phyloP scores from a whole-genome alignment of 2,113 vertebrate genomes.

The Lepus americanus region DNA sequence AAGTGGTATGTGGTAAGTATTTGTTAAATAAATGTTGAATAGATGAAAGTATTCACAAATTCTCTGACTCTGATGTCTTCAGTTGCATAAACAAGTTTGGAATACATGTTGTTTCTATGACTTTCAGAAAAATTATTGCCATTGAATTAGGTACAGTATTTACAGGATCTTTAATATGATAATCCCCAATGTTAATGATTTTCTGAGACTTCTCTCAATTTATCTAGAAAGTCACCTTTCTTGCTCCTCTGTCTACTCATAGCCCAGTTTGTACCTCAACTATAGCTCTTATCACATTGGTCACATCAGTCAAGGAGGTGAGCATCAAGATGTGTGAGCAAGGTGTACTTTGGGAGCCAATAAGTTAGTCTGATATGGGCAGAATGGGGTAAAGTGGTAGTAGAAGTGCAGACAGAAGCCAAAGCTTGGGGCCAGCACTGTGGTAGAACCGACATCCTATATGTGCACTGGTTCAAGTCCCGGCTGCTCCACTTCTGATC shows the following conservation, averaged over 20 bases:
- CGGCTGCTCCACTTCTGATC: no score
- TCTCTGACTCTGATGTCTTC: not conserved
- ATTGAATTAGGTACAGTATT: conserved; percentile 5
- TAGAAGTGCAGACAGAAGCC: not conserved
- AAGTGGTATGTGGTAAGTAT: conserved; percentile 7
- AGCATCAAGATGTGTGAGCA: not conserved
- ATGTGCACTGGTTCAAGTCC: no score
- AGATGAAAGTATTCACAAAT: not conserved
- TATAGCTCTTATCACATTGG: not conserved
- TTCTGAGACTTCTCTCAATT: not conserved
- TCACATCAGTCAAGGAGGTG: not conserved
- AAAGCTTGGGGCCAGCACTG: no score
- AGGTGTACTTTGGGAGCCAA: not conserved
- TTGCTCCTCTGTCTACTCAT: not conserved
- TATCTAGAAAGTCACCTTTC: not conserved
- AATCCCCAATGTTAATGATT: not conserved
- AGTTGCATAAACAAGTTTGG: not conserved
- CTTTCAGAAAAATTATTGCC: conserved; percentile 14
- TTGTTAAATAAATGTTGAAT: conserved; percentile 39
- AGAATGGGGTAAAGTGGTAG: not conserved
- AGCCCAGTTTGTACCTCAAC: not conserved
- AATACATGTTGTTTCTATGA: not conserved
- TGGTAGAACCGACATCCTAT: no score
- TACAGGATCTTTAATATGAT: not conserved
- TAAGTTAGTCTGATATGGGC: not conserved